phyloP scores from a whole-genome alignment of 2,888 invertebrate species.

The Tachina grossa region DNA sequence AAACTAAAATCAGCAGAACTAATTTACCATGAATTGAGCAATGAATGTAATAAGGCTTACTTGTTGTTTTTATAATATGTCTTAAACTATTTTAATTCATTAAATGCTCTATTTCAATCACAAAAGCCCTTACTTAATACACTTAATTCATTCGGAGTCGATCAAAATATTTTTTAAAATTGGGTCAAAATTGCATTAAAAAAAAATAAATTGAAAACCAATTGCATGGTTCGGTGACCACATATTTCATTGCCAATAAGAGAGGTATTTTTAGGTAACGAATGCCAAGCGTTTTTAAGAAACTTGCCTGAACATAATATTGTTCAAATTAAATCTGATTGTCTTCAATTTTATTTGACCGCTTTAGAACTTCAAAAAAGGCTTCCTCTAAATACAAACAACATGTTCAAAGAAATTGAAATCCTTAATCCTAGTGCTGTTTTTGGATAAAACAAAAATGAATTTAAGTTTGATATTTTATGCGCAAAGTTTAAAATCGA shows the following conservation, averaged over 20 bases:
- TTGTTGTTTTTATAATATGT: conserved; percentile 1
- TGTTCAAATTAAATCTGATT: too few relatives aligned
- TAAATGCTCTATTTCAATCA: conserved; percentile 1
- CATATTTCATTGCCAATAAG: too few relatives aligned
- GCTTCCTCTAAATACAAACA: neutral
- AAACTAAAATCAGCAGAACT: neutral
- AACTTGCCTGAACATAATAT: too few relatives aligned
- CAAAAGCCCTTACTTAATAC: neutral
- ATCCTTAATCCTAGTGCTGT: too few relatives aligned
- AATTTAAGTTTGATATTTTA: neutral
- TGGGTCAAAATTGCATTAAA: neutral
- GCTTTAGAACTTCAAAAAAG: neutral
- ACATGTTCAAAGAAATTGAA: too few relatives aligned
- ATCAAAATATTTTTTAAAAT: too few relatives aligned
- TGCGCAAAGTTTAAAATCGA: neutral
- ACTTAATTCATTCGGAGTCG: too few relatives aligned
- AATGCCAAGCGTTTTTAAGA: neutral
- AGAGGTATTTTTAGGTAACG: too few relatives aligned
- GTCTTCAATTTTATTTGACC: neutral
- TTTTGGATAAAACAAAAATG: too few relatives aligned
- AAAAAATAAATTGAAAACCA: too few relatives aligned
- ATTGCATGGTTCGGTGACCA: too few relatives aligned
- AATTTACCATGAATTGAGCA: too few relatives aligned
- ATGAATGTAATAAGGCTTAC: conserved; percentile 2
- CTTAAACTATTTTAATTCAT: neutral